These are phyloP conservation scores for Cartodere bifasciata DNA, from an alignment of 2,888 invertebrate species.

Conservation along the genomic window DNA sequence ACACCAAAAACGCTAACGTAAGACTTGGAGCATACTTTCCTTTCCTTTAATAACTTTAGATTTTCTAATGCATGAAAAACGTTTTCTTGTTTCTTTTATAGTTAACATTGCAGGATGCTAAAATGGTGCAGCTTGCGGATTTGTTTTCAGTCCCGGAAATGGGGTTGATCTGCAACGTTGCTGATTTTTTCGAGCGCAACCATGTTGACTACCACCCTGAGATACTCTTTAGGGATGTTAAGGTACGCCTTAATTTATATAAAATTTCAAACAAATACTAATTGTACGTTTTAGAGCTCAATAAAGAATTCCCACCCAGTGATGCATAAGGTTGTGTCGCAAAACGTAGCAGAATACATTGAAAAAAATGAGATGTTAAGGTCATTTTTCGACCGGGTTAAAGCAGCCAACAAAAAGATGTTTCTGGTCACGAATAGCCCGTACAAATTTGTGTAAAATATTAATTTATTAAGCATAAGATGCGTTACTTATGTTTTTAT, in stretches of 20 bases:
- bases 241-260: conserved; percentile 42
- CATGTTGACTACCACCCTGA: conserved; percentile 91
- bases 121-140: conserved; percentile 93
- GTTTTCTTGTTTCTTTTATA: conserved; percentile 30
- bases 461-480: not conserved
- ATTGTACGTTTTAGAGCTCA: conserved; percentile 54
- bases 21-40: conserved; percentile 13
- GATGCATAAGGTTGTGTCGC: conserved; percentile 81
- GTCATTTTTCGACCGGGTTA: conserved; percentile 63
- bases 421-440: conserved; percentile 97
- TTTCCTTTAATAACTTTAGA: not conserved
- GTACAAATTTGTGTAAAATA: conserved; percentile 62
- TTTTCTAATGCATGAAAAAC: conserved; percentile 41
- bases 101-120: conserved; percentile 41
- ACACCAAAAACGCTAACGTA: conserved; percentile 58
- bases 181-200: conserved; percentile 81
- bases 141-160: conserved; percentile 95
- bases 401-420: conserved; percentile 66
- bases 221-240: conserved; percentile 87
- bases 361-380: conserved; percentile 61
- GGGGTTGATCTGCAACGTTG: conserved; percentile 83
- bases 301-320: conserved; percentile 77
- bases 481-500: conserved; percentile 11
- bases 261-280: conserved; percentile 7
- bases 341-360: conserved; percentile 68